These are phyloP conservation scores for Siniperca undulata DNA, from an alignment of 2,797 vertebrate species.

Conservation along the genomic window DNA sequence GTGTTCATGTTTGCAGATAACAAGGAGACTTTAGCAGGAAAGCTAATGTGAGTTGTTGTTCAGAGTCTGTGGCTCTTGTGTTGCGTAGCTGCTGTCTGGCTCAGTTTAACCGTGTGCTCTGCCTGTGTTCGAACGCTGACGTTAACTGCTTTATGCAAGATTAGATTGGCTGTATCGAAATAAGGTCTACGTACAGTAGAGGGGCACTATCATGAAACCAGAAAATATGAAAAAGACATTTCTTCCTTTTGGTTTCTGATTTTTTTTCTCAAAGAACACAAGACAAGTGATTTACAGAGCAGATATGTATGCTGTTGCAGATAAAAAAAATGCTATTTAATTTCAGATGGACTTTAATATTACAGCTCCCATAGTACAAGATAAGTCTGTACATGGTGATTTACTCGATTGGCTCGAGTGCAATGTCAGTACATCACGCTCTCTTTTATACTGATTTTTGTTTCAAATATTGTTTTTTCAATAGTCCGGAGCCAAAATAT, in stretches of 20 bases:
- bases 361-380: conserved; percentile 11
- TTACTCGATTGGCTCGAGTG: background rate
- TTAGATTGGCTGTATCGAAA: background rate
- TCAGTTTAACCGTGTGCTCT: too few relatives aligned
- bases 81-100: too few relatives aligned
- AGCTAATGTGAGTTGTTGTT: background rate
- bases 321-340: background rate
- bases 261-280: background rate
- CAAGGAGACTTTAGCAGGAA: background rate
- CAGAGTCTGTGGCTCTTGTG: background rate
- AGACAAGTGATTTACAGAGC: too few relatives aligned
- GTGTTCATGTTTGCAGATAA: background rate
- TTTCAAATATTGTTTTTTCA: background rate
- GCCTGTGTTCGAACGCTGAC: background rate
- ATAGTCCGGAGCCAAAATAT: background rate
- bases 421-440: background rate
- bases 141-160: background rate
- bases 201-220: background rate
- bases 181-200: background rate
- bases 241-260: background rate
- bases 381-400: background rate
- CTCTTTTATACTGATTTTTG: background rate
- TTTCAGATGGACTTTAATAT: conserved; percentile 13
- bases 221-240: background rate
- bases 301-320: background rate